Evolutionary conservation across 2,797 vertebrate species (phyloP).

Genomic region (Manis pentadactyla): DNA sequence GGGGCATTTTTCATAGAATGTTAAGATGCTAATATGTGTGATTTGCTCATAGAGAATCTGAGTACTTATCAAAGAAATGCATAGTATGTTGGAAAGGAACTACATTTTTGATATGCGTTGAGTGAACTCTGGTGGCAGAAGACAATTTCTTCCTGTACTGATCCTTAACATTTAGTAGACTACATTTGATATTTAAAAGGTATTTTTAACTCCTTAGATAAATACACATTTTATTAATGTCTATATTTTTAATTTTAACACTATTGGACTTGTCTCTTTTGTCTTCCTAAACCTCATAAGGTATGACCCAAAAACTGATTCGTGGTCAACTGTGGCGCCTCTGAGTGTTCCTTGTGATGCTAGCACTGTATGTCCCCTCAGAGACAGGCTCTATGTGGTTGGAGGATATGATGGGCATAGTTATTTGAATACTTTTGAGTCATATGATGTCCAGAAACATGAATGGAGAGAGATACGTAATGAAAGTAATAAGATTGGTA

Average conservation of each 20-base stretch:
- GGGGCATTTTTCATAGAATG: neutral
- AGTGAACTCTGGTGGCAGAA: slow-evolving; percentile 80
- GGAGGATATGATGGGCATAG: slow-evolving; percentile 97
- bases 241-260: slow-evolving; percentile 22
- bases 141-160: neutral
- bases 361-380: slow-evolving; percentile 95
- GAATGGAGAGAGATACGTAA: slow-evolving; percentile 96
- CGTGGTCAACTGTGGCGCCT: slow-evolving; percentile 96
- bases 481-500: neutral
- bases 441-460: slow-evolving; percentile 96
- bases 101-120: neutral
- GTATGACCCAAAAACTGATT: slow-evolving; percentile 97
- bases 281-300: slow-evolving; percentile 82
- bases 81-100: neutral
- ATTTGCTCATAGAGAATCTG: neutral
- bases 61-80: neutral
- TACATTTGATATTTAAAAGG: slow-evolving; percentile 20
- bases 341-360: slow-evolving; percentile 95
- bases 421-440: slow-evolving; percentile 96
- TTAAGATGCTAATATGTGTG: neutral
- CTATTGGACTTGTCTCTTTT: neutral
- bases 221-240: neutral
- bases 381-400: slow-evolving; percentile 95
- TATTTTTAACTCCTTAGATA: neutral
- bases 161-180: neutral